Evolutionary conservation across 2,888 invertebrate genomes (phyloP).

Genomic region (Euzophera pinguis): DNA sequence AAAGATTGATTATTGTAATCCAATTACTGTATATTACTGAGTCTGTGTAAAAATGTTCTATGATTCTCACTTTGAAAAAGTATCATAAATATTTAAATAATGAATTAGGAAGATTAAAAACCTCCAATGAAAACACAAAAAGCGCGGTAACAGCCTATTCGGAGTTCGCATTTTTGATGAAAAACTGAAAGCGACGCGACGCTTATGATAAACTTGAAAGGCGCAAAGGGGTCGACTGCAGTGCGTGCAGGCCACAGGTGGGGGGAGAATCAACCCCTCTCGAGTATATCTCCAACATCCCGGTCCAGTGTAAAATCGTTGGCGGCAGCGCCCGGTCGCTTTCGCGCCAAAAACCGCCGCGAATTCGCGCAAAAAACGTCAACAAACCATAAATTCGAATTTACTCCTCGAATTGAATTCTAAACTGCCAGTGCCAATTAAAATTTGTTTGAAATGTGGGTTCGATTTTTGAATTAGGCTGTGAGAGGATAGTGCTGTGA

Average conservation of each 20-base stretch:
- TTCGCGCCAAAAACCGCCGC: constrained; percentile 20
- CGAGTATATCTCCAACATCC: constrained; percentile 23
- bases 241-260: constrained; percentile 74
- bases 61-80: not conserved
- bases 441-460: constrained; percentile 13
- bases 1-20: no score
- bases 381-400: constrained; percentile 13
- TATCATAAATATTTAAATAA: not conserved
- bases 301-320: constrained; percentile 41
- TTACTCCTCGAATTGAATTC: not conserved
- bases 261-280: constrained; percentile 44
- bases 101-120: constrained; percentile 1
- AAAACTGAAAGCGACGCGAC: constrained; percentile 20
- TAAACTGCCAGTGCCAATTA: constrained; percentile 17
- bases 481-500: constrained; percentile 34
- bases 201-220: constrained; percentile 47
- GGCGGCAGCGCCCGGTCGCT: constrained; percentile 39
- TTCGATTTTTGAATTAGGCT: constrained; percentile 7
- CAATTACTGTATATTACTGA: no score
- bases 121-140: constrained; percentile 1
- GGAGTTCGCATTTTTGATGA: constrained; percentile 6
- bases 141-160: constrained; percentile 7
- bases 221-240: constrained; percentile 67
- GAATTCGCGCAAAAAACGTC: constrained; percentile 11
- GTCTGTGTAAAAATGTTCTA: no score